Conservation (phyloP, 64 coral and sea anemone species). For the Hydrozoanthus tunicans region DNA sequence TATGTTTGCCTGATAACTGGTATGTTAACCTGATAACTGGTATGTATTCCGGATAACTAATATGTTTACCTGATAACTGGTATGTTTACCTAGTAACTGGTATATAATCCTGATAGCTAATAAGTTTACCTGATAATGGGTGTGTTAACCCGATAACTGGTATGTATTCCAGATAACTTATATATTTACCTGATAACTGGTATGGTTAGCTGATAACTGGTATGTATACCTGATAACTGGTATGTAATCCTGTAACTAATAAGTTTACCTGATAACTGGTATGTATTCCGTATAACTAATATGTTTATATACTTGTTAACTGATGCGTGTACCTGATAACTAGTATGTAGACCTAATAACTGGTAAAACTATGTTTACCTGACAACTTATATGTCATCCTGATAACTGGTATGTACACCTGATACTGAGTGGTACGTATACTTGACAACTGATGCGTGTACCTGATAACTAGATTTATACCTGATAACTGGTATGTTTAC, state of each 20-base stretch:
- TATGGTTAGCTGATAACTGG: not conserved
- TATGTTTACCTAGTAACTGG: not conserved
- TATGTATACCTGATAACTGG: not conserved
- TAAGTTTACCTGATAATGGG: constrained; percentile 66
- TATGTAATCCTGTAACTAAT: too few species aligned
- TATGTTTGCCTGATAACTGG: constrained; percentile 67
- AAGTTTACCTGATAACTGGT: constrained; percentile 72
- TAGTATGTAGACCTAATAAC: constrained; percentile 21
- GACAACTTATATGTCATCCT: constrained; percentile 1
- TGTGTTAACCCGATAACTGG: not conserved
- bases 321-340: constrained; percentile 35
- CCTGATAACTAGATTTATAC: constrained; percentile 56
- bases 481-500: constrained; percentile 77
- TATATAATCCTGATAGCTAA: not conserved
- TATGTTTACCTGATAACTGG: not conserved
- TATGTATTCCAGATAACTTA: too few species aligned
- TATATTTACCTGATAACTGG: too few species aligned
- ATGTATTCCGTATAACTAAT: not conserved
- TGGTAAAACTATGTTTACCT: constrained; percentile 44
- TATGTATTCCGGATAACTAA: too few species aligned
- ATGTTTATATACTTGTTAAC: constrained; percentile 48
- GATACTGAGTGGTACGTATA: not conserved
- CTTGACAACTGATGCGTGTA: constrained; percentile 70
- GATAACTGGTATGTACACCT: constrained; percentile 77
- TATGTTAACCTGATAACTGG: not conserved